Evolutionary conservation across 2,113 vertebrate species (phyloP).

Genomic region (Gallinago media): DNA sequence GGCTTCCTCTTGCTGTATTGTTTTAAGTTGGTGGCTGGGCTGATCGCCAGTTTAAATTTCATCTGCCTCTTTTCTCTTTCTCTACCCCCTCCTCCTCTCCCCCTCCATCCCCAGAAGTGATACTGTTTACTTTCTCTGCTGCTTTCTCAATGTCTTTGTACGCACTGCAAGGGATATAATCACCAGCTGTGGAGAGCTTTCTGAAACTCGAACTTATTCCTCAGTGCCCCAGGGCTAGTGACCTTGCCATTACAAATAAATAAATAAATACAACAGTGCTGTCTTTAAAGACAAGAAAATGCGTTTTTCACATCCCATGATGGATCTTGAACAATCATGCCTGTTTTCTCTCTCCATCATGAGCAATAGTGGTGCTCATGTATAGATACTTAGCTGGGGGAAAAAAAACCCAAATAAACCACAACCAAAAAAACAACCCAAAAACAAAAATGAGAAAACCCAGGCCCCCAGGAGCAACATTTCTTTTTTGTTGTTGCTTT

Average conservation of each 20-base stretch:
- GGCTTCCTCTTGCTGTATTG: conserved; percentile 66
- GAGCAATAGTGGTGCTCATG: not conserved
- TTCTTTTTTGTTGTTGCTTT: not conserved
- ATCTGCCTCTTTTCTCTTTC: conserved; percentile 32
- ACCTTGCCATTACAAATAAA: conserved; percentile 43
- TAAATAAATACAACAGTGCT: conserved; percentile 44
- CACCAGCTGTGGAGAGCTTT: conserved; percentile 72
- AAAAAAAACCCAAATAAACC: too few species aligned
- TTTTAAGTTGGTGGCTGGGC: conserved; percentile 73
- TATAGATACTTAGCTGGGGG: not conserved
- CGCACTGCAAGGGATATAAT: conserved; percentile 67
- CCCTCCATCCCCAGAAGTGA: conserved; percentile 68
- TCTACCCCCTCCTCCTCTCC: not conserved
- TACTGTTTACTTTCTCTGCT: conserved; percentile 78
- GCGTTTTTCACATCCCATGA: not conserved
- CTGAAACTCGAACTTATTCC: conserved; percentile 63
- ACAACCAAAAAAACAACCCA: too few species aligned
- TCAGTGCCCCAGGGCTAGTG: conserved; percentile 24
- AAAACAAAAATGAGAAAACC: not conserved
- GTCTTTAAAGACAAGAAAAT: conserved; percentile 54
- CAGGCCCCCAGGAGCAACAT: not conserved
- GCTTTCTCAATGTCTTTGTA: conserved; percentile 73
- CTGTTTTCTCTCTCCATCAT: not conserved
- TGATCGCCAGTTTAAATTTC: conserved; percentile 62
- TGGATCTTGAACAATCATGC: not conserved